Evolutionary conservation across 2,888 invertebrate species (phyloP).

Genomic region (Tubulanus polymorphus): DNA sequence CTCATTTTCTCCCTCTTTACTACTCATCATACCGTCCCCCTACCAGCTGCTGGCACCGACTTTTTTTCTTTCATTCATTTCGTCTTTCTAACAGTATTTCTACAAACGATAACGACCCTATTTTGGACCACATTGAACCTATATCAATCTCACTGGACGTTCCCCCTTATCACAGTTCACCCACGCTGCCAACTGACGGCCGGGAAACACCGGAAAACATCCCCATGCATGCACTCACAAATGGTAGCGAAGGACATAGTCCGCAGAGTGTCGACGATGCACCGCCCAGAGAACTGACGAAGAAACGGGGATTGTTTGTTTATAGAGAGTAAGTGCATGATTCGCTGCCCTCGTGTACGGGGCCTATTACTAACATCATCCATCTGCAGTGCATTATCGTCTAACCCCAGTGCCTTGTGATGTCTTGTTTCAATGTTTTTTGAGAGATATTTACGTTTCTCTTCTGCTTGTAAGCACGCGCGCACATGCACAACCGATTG

Average conservation of each 20-base stretch:
- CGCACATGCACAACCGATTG: too few species aligned
- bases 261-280: slow-evolving; percentile 4
- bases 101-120: slow-evolving; percentile 22
- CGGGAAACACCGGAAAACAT: slow-evolving; percentile 56
- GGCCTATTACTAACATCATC: too few species aligned
- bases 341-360: neutral
- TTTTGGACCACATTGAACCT: slow-evolving; percentile 11
- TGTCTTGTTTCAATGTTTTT: too few species aligned
- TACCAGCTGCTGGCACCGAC: too few species aligned
- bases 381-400: too few species aligned
- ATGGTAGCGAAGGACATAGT: slow-evolving; percentile 60
- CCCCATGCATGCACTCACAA: slow-evolving; percentile 68
- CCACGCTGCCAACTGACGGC: neutral
- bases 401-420: too few species aligned
- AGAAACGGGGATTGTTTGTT: slow-evolving; percentile 43
- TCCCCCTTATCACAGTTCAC: neutral
- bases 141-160: slow-evolving; percentile 7
- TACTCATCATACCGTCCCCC: too few species aligned
- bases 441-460: too few species aligned
- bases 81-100: slow-evolving; percentile 18
- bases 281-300: slow-evolving; percentile 24
- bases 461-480: too few species aligned
- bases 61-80: too few species aligned
- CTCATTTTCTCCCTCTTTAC: too few species aligned
- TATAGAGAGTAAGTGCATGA: slow-evolving; percentile 44